These are phyloP conservation scores for Lordiphosa collinella DNA, from an alignment of 1,140 invertebrate species.

Conservation along the genomic window DNA sequence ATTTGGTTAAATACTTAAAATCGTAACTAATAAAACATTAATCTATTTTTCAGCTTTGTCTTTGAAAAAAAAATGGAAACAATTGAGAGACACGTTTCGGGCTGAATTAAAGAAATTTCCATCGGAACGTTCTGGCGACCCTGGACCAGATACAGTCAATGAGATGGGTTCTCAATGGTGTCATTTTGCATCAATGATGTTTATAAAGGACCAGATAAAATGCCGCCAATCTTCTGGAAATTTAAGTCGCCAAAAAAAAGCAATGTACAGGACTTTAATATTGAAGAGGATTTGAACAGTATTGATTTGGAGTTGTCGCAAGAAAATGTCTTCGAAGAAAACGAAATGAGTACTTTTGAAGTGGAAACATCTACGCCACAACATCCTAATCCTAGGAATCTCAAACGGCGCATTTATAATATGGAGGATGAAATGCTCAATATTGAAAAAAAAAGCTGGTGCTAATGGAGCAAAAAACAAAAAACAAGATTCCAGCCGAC, in stretches of 20 bases:
- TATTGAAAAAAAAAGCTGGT: constrained; percentile 2
- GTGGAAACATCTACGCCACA: background rate
- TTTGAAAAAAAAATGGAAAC: too few species aligned
- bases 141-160: constrained; percentile 10
- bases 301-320: constrained; percentile 5
- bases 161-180: constrained; percentile 20
- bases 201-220: constrained; percentile 19
- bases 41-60: too few species aligned
- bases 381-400: constrained; percentile 1
- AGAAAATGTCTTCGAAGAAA: constrained; percentile 11
- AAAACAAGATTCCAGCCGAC: too few species aligned
- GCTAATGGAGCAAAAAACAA: too few species aligned
- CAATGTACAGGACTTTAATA: constrained; percentile 5
- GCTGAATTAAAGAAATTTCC: constrained; percentile 17
- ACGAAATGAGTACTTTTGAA: constrained; percentile 7
- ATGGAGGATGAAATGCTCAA: constrained; percentile 5
- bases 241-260: constrained; percentile 14
- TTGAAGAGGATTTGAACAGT: constrained; percentile 17
- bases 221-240: constrained; percentile 22
- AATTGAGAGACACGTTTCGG: background rate
- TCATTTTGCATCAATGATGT: constrained; percentile 12
- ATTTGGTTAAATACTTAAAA: background rate
- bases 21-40: constrained; percentile 16
- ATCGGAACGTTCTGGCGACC: constrained; percentile 16
- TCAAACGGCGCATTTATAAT: background rate